A percentile compares a stretch with the other conserved stretches of the same genome.
These are phyloP conservation scores for Mobula birostris DNA, from an alignment of 2,113 vertebrate genomes.

Conservation along the genomic window DNA sequence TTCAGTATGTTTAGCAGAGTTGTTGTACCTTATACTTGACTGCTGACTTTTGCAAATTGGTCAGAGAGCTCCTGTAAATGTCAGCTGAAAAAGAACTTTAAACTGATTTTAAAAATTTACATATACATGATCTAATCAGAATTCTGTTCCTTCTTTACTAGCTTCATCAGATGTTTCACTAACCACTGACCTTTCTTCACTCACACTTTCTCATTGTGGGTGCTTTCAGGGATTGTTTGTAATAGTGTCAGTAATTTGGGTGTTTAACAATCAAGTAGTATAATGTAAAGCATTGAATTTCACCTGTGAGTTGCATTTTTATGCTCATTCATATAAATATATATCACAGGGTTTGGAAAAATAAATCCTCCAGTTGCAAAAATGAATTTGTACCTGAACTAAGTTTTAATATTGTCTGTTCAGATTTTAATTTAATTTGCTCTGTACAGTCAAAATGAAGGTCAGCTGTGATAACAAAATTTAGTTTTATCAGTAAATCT, in stretches of 20 bases:
- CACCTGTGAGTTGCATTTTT: background rate
- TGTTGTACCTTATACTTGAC: background rate
- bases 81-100: background rate
- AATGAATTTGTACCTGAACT: background rate
- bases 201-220: background rate
- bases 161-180: background rate
- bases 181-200: slow-evolving; percentile 5
- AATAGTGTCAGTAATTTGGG: background rate
- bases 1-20: background rate
- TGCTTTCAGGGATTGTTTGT: background rate
- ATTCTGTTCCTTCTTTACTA: background rate
- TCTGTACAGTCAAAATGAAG: background rate
- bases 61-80: background rate
- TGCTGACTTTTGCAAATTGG: background rate
- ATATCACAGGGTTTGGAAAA: background rate
- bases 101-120: background rate
- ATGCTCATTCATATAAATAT: background rate
- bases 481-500: background rate
- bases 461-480: background rate
- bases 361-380: background rate
- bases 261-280: background rate
- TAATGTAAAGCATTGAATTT: background rate
- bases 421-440: slow-evolving; percentile 9
- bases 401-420: background rate
- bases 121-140: background rate